Evolutionary conservation across 2,888 invertebrate species (phyloP).

Genomic region (Herminia tarsipennalis): DNA sequence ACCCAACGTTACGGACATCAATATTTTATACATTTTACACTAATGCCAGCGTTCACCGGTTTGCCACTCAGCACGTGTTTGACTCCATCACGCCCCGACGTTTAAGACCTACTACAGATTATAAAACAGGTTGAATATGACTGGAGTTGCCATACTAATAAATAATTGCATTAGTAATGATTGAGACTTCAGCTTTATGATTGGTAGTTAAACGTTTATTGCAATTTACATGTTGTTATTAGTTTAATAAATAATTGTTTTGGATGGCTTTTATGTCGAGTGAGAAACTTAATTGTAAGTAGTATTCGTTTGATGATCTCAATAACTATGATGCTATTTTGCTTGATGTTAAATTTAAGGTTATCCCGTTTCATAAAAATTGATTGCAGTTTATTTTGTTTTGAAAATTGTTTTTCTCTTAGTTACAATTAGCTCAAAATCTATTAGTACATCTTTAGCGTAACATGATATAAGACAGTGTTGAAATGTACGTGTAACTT

Average conservation of each 20-base stretch:
- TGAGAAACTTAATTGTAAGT: conserved; percentile 6
- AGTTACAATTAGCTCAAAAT: too few species aligned
- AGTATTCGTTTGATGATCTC: conserved; percentile 11
- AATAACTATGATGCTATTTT: conserved; percentile 7
- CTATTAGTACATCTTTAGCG: too few species aligned
- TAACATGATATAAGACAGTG: too few species aligned
- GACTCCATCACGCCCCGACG: conserved; percentile 33
- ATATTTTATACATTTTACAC: conserved; percentile 75
- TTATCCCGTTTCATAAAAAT: not conserved
- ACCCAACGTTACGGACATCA: conserved; percentile 54
- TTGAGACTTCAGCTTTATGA: conserved; percentile 33
- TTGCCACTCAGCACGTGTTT: conserved; percentile 35
- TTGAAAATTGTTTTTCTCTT: too few species aligned
- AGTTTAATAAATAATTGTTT: conserved; percentile 38
- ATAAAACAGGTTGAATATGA: conserved; percentile 42
- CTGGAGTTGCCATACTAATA: conserved; percentile 11
- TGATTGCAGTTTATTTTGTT: too few species aligned
- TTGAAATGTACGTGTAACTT: too few species aligned
- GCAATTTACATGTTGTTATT: conserved; percentile 20
- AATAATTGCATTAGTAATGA: conserved; percentile 38
- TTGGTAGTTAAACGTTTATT: conserved; percentile 30
- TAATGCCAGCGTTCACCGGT: conserved; percentile 44
- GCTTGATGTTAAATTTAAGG: not conserved
- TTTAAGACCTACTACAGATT: conserved; percentile 27
- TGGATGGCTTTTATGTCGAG: conserved; percentile 13